Percentiles rank a stretch among this genome's conserved stretches.
phyloP scores from a whole-genome alignment of 2,888 invertebrate genomes.

The Cataglyphis altisquamis region DNA sequence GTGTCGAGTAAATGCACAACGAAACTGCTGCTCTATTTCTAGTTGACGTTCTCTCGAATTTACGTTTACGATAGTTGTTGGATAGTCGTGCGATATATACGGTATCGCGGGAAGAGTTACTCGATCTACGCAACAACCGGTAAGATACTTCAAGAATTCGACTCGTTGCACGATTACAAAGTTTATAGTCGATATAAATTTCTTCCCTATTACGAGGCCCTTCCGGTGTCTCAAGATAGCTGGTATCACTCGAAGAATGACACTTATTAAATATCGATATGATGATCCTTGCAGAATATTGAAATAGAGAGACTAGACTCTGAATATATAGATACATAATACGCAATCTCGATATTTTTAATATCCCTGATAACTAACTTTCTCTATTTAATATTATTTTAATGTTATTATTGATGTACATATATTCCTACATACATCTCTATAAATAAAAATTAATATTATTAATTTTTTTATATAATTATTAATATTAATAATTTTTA shows the following conservation, averaged over 20 bases:
- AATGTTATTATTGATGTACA: slow-evolving; percentile 7
- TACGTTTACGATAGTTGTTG: slow-evolving; percentile 64
- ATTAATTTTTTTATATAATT: background rate
- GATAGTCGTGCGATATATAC: slow-evolving; percentile 39
- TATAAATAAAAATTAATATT: background rate
- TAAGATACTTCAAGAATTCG: slow-evolving; percentile 44
- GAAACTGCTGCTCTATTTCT: slow-evolving; percentile 16
- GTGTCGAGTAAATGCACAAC: slow-evolving; percentile 19
- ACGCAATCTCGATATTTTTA: background rate
- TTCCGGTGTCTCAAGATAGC: slow-evolving; percentile 61
- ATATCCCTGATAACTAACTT: background rate
- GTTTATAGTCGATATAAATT: slow-evolving; percentile 58
- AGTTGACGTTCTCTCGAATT: slow-evolving; percentile 54
- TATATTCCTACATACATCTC: background rate
- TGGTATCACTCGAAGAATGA: slow-evolving; percentile 5
- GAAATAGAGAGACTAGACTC: background rate
- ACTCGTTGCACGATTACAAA: slow-evolving; percentile 55
- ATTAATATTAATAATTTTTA: background rate
- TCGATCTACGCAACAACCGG: slow-evolving; percentile 36
- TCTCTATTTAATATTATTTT: background rate
- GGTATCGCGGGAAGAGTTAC: background rate
- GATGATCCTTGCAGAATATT: background rate
- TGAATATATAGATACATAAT: background rate
- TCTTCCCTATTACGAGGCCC: slow-evolving; percentile 28
- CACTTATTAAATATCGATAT: slow-evolving; percentile 36